Evolutionary conservation across 2,797 vertebrate genomes (phyloP), one percentile per base, ranked within the genome.

Genomic region (Microctenopoma steveboyesi): DNA sequence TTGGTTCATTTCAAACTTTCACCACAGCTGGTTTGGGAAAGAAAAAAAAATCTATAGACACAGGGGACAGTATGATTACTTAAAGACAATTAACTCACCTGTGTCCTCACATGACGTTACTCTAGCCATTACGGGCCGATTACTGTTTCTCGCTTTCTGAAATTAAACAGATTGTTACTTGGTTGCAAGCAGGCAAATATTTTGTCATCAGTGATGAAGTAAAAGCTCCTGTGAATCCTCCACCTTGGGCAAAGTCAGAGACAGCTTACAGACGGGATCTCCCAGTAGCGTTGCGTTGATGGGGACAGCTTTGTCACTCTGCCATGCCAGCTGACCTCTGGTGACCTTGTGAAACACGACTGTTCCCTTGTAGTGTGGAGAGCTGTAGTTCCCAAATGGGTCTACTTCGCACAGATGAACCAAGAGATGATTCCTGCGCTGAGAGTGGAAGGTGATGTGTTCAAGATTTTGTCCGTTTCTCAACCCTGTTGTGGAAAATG

Each of bases 371-470:
- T 96, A 97, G 85, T 97, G 89, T 10, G 94, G 92, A 2, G 94
- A 97, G 77, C 95, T 96, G 77, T 95, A 89, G 86, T 96, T 97
- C 64, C 95, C 95, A 42, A 95, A 97, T 3, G 95, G 93, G 84
- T 97, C 95, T 65, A 95, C 86, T 54, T 95, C 95, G 25, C 92
- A 94, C 7, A 96, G 93, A 51, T 74, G 88, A 22, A 98, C 83
- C 28, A 82, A 57, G 60, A 96, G 81, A 43, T 83, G 92, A 49
- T 92, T 86, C 71, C 86, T 95, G 79, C 91, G 91, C 90, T 97
- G 96, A 43, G 87, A 93, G 86, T 97, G 96, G 86, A 97, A 97
- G 82, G 92, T 92, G 69, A 97, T 76, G 16, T 71, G 72, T 73
- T 87, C 72, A 3, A 60, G 64, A 0, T 14, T 55, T 30, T 28